These are phyloP conservation scores for Acleris laterana DNA, from an alignment of 2,888 invertebrate genomes.

Conservation along the genomic window DNA sequence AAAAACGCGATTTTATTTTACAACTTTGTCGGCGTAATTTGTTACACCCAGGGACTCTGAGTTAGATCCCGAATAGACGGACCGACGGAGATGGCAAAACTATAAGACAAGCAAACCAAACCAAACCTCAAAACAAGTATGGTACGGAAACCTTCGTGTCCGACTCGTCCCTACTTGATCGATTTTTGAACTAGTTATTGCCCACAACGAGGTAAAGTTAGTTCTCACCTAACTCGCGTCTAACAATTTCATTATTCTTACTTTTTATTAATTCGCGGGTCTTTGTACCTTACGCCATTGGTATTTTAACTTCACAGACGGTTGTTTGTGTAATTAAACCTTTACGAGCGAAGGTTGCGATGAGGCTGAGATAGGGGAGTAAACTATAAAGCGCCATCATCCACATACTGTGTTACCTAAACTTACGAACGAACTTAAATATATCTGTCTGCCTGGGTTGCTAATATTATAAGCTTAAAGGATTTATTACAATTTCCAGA, in stretches of 20 bases:
- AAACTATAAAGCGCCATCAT: constrained; percentile 26
- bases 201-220: too few species aligned
- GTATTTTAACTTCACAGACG: constrained; percentile 17
- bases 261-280: background rate
- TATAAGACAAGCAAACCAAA: too few species aligned
- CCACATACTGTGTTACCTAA: constrained; percentile 13
- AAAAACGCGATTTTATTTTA: too few species aligned
- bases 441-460: background rate
- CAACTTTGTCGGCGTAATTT: too few species aligned
- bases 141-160: too few species aligned
- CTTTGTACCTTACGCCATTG: constrained; percentile 7
- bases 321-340: constrained; percentile 18
- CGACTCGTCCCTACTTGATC: background rate
- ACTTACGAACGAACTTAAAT: constrained; percentile 11
- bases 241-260: too few species aligned
- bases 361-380: constrained; percentile 2
- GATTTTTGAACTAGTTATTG: background rate
- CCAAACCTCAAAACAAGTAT: too few species aligned
- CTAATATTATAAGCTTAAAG: background rate
- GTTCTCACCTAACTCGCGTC: too few species aligned
- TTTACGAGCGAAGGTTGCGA: constrained; percentile 13
- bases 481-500: constrained; percentile 24
- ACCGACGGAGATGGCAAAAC: too few species aligned
- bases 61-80: too few species aligned
- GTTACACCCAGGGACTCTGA: too few species aligned